Percentiles rank a stretch among this genome's conserved stretches.
Evolutionary conservation across 2,113 vertebrate genomes (phyloP).

Genomic region (Oxyura jamaicensis): DNA sequence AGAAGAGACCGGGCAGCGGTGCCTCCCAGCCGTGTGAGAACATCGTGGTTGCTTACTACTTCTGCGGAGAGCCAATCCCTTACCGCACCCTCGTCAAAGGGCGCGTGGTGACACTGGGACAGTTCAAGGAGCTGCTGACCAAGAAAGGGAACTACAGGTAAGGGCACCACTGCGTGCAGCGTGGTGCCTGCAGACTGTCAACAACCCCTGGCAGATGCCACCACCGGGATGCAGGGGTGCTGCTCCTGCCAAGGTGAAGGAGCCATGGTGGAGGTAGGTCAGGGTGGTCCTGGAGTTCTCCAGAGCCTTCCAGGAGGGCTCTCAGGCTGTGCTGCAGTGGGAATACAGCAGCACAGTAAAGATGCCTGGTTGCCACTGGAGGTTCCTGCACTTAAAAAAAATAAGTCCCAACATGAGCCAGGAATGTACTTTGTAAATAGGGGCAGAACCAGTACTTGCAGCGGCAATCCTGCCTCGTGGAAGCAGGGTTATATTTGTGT

Average conservation of each 20-base stretch:
- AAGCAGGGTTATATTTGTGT: not conserved
- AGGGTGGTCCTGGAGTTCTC: not conserved
- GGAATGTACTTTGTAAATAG: not conserved
- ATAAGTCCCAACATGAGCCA: not conserved
- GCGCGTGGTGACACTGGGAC: slow-evolving; percentile 88
- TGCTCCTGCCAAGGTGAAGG: not conserved
- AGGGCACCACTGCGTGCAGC: fast-evolving
- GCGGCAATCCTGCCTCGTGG: not conserved
- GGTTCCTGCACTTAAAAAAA: not conserved
- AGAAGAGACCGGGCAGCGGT: slow-evolving; percentile 75
- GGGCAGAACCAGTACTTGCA: not conserved
- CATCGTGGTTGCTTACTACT: slow-evolving; percentile 95
- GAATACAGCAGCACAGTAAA: not conserved
- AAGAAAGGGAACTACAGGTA: slow-evolving; percentile 91
- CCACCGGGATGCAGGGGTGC: fast-evolving
- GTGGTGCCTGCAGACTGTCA: not conserved
- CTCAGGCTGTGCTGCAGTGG: fast-evolving
- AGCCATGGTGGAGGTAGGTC: fast-evolving
- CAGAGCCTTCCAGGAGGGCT: not conserved
- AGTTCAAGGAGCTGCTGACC: slow-evolving; percentile 96
- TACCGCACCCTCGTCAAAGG: slow-evolving; percentile 93
- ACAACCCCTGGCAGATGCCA: fast-evolving
- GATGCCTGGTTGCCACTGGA: not conserved
- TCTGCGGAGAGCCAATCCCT: slow-evolving; percentile 94
- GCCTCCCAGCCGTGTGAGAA: slow-evolving; percentile 80